These are phyloP conservation scores for Brachionus sp. DNA, from an alignment of 1,140 invertebrate species.

Conservation along the genomic window DNA sequence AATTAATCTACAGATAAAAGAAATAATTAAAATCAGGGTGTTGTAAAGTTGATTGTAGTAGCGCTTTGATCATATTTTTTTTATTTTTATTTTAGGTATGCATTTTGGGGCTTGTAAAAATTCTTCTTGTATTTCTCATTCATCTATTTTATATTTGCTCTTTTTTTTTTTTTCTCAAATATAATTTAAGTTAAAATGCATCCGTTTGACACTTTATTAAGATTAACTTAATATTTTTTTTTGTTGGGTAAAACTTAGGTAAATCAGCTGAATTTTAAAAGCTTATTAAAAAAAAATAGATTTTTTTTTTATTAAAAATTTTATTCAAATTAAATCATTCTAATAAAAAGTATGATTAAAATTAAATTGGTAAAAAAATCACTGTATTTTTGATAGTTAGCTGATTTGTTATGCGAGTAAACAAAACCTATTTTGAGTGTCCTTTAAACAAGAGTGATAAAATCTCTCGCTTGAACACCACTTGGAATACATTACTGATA, in stretches of 20 bases:
- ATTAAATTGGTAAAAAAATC: not conserved
- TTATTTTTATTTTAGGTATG: not conserved
- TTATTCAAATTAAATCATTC: not conserved
- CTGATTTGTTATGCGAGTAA: not conserved
- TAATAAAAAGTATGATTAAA: not conserved
- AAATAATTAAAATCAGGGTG: not conserved
- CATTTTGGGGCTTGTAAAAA: not conserved
- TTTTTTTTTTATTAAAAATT: not conserved
- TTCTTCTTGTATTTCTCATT: not conserved
- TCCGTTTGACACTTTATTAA: not conserved
- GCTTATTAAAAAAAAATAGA: not conserved
- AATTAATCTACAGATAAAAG: not conserved
- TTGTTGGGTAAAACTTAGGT: not conserved
- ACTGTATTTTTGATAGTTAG: not conserved
- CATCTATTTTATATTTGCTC: too few relatives aligned
- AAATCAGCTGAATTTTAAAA: not conserved
- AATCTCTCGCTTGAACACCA: not conserved
- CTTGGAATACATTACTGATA: not conserved
- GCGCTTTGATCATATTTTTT: not conserved
- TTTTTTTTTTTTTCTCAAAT: too few relatives aligned
- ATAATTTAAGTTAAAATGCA: too few relatives aligned
- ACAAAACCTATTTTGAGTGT: not conserved
- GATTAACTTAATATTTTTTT: not conserved
- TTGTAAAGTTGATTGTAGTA: not conserved
- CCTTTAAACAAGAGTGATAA: not conserved